Evolutionary conservation across 1,140 invertebrate genomes (phyloP).

Genomic region (Cyrtorhinus lividipennis): DNA sequence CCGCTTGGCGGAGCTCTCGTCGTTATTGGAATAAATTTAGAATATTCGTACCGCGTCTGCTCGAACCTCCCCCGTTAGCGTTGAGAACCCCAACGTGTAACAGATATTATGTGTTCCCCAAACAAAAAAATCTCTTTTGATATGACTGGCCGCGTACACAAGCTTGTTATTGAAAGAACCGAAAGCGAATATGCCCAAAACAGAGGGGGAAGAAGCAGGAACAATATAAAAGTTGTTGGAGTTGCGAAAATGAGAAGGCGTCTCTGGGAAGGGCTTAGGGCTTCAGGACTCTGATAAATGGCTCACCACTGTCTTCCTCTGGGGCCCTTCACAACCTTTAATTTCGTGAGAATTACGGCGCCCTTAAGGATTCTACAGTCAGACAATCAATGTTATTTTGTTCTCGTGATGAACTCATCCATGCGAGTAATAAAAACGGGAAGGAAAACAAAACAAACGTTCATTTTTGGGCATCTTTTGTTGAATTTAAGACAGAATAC

Average conservation of each 20-base stretch:
- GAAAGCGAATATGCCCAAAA: no score
- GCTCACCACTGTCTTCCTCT: neutral
- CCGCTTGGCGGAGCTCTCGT: neutral
- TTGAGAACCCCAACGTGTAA: no score
- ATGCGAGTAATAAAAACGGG: no score
- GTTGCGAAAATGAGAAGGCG: neutral
- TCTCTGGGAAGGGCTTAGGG: neutral
- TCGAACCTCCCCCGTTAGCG: no score
- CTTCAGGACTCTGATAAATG: neutral
- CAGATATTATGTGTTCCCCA: neutral
- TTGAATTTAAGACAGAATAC: no score
- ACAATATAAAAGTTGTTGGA: neutral
- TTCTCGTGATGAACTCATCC: no score
- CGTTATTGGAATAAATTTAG: neutral
- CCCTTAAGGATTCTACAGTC: neutral
- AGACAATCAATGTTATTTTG: neutral
- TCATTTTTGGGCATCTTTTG: no score
- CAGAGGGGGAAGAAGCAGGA: no score
- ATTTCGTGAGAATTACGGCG: neutral
- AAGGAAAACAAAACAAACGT: no score
- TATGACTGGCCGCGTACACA: neutral
- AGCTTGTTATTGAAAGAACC: no score
- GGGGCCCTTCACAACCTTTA: neutral
- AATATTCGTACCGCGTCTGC: no score
- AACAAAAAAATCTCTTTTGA: neutral